Evolutionary conservation across 2,888 invertebrate species (phyloP).

Genomic region (Agrochola circellaris): DNA sequence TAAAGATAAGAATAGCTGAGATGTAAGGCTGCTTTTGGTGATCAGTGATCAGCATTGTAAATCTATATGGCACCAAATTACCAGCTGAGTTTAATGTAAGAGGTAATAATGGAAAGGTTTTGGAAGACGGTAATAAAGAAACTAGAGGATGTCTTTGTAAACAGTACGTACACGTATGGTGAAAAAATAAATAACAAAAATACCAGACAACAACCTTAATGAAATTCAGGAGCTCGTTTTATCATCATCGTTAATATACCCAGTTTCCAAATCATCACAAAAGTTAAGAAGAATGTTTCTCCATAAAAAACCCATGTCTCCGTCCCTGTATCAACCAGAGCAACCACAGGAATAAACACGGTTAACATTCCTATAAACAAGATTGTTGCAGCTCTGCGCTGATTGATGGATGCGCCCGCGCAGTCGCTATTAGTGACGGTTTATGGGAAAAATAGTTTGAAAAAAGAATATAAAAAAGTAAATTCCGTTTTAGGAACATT

Average conservation of each 20-base stretch:
- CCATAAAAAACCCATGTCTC: constrained; percentile 14
- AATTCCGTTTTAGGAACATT: constrained; percentile 70
- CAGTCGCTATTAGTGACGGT: constrained; percentile 83
- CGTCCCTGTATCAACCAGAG: constrained; percentile 74
- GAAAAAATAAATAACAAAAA: too few species aligned
- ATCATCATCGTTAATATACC: background rate
- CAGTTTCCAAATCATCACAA: background rate
- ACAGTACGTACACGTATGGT: too few species aligned
- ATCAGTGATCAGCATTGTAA: too few species aligned
- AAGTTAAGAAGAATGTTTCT: constrained; percentile 19
- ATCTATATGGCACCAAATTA: too few species aligned
- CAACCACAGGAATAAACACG: constrained; percentile 85
- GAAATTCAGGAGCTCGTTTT: background rate
- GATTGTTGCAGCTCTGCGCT: constrained; percentile 81
- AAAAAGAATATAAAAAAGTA: constrained; percentile 70
- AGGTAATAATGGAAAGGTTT: too few species aligned
- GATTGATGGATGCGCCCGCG: constrained; percentile 84
- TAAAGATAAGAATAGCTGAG: too few species aligned
- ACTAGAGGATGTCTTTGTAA: too few species aligned
- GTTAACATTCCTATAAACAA: constrained; percentile 90
- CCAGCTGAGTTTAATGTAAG: too few species aligned
- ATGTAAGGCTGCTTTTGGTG: too few species aligned
- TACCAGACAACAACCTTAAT: too few species aligned
- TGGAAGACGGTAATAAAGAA: too few species aligned
- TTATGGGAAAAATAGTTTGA: constrained; percentile 77